phyloP scores from a whole-genome alignment of 2,888 invertebrate species.

The Ceramica pisi region DNA sequence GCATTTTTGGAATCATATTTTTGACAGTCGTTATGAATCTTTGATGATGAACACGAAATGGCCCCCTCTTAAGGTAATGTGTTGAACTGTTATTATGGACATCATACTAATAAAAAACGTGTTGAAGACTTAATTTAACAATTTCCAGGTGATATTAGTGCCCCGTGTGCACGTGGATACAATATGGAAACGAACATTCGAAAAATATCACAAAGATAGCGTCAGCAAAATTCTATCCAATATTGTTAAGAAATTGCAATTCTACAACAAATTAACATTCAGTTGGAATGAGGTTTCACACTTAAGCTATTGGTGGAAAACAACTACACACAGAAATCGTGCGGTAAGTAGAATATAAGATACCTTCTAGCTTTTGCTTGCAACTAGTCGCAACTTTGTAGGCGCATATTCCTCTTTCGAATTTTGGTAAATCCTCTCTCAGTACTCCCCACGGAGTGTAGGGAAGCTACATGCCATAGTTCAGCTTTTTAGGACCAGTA shows the following conservation, averaged over 20 bases:
- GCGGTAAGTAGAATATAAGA: constrained; percentile 70
- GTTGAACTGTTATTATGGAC: background rate
- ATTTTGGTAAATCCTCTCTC: no score
- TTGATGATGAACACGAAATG: constrained; percentile 84
- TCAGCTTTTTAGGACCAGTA: no score
- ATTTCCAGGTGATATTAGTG: constrained; percentile 81
- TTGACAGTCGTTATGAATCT: constrained; percentile 83
- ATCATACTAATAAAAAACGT: background rate
- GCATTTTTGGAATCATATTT: constrained; percentile 82
- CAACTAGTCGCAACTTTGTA: no score
- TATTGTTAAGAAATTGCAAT: constrained; percentile 84
- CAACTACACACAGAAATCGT: constrained; percentile 77
- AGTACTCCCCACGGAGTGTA: no score
- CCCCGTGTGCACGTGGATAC: constrained; percentile 81
- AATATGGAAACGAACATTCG: constrained; percentile 82
- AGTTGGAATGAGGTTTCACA: constrained; percentile 87
- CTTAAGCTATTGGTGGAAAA: constrained; percentile 85
- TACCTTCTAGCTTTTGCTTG: no score
- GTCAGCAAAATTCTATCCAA: constrained; percentile 81
- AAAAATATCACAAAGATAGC: constrained; percentile 78
- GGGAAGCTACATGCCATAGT: no score
- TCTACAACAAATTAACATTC: constrained; percentile 82
- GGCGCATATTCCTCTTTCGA: no score
- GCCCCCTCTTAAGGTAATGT: constrained; percentile 82
- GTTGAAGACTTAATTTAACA: background rate